Evolutionary conservation across 2,888 invertebrate species (phyloP).

Genomic region (Clistopyga incitator): DNA sequence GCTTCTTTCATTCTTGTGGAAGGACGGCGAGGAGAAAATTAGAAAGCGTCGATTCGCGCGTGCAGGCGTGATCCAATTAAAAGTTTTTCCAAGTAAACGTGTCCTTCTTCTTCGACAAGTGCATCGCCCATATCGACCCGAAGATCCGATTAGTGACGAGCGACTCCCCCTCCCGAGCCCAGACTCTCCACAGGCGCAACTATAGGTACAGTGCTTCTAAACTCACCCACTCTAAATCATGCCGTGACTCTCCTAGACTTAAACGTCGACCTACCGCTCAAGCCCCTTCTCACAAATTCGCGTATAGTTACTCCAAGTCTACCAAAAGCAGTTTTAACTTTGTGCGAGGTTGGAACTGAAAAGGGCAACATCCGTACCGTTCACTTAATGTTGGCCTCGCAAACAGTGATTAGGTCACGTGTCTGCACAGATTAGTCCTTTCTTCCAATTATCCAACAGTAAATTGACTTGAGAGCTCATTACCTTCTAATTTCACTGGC

Average conservation of each 20-base stretch:
- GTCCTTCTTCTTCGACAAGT: constrained; percentile 41
- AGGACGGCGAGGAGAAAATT: constrained; percentile 31
- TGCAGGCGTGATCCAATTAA: constrained; percentile 51
- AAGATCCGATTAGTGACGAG: constrained; percentile 45
- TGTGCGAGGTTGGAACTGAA: constrained; percentile 11
- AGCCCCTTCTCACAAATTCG: constrained; percentile 15
- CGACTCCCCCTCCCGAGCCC: background rate
- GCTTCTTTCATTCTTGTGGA: background rate
- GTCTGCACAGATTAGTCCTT: background rate
- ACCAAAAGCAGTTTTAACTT: constrained; percentile 24
- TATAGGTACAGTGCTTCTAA: constrained; percentile 22
- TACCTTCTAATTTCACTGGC: background rate
- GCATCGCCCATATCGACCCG: constrained; percentile 25
- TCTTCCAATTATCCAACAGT: background rate
- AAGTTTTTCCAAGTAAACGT: constrained; percentile 47
- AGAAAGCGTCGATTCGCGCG: constrained; percentile 30
- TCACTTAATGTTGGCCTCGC: background rate
- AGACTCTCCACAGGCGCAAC: background rate
- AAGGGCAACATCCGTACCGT: background rate
- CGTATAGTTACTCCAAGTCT: constrained; percentile 13
- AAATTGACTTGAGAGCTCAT: background rate
- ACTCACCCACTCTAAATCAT: constrained; percentile 15
- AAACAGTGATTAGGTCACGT: constrained; percentile 6
- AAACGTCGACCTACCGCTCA: background rate
- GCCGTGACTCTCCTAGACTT: constrained; percentile 18